A percentile compares a stretch with the other conserved stretches of the same genome.
These are phyloP conservation scores for Eublepharis macularius DNA, from an alignment of 2,113 vertebrate genomes.

Conservation along the genomic window DNA sequence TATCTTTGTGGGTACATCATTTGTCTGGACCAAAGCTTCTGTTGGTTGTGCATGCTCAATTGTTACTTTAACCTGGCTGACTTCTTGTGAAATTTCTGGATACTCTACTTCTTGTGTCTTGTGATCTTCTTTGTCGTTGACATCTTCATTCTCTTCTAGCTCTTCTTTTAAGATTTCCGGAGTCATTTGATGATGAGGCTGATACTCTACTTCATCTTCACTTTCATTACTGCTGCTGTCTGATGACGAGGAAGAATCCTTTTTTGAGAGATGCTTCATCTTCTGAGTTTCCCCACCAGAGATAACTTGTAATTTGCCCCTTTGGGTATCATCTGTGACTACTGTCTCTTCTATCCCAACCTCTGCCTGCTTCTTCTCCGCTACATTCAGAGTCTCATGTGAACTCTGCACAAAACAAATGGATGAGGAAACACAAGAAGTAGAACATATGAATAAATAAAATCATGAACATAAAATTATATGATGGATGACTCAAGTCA, in stretches of 20 bases:
- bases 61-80: constrained; percentile 59
- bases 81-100: constrained; percentile 53
- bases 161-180: constrained; percentile 84
- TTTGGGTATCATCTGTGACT: constrained; percentile 86
- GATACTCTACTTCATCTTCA: constrained; percentile 92
- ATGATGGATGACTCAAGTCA: constrained; percentile 72
- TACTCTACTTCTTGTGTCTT: constrained; percentile 63
- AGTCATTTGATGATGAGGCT: constrained; percentile 77
- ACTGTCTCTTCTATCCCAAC: constrained; percentile 91
- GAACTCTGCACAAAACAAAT: constrained; percentile 85
- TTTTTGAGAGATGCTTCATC: constrained; percentile 75
- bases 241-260: constrained; percentile 81
- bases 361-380: constrained; percentile 88
- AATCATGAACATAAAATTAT: constrained; percentile 75
- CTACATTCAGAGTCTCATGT: constrained; percentile 86
- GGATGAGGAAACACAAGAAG: constrained; percentile 76
- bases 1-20: constrained; percentile 58
- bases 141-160: constrained; percentile 79
- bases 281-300: constrained; percentile 70
- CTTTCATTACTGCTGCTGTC: constrained; percentile 90
- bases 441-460: constrained; percentile 79
- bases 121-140: constrained; percentile 47
- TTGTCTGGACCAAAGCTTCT: constrained; percentile 64
- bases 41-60: constrained; percentile 52
- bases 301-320: constrained; percentile 76